These are phyloP conservation scores for Prolemur simus DNA, from an alignment of 2,113 vertebrate genomes.

Conservation along the genomic window DNA sequence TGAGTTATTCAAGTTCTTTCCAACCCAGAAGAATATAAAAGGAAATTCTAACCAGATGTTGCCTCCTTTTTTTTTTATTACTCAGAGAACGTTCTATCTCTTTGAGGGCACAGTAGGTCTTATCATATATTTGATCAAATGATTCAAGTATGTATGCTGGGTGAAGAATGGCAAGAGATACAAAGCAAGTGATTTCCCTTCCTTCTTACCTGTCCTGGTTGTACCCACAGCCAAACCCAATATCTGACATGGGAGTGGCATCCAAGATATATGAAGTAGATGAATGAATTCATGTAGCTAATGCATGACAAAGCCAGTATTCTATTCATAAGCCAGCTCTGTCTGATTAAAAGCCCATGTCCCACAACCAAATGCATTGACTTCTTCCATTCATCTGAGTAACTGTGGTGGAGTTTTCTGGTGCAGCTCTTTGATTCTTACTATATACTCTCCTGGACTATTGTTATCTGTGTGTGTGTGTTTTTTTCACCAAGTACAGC, in stretches of 20 bases:
- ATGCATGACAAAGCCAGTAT: neutral
- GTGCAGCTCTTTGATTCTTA: neutral
- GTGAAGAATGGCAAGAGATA: neutral
- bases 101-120: neutral
- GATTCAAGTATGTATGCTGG: neutral
- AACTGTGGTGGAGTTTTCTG: neutral
- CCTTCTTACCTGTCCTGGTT: neutral
- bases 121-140: conserved; percentile 14
- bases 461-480: neutral
- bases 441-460: neutral
- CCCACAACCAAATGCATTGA: neutral
- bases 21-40: conserved; percentile 27
- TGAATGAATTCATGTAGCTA: neutral
- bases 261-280: neutral
- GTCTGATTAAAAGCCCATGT: neutral
- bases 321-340: neutral
- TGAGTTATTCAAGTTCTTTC: conserved; percentile 37
- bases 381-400: neutral
- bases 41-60: conserved; percentile 43
- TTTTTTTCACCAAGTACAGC: neutral
- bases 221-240: neutral
- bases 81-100: neutral
- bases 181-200: neutral
- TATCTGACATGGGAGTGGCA: neutral
- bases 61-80: neutral